phyloP scores from a whole-genome alignment of 2,888 invertebrate species.

The Meteorus colon region DNA sequence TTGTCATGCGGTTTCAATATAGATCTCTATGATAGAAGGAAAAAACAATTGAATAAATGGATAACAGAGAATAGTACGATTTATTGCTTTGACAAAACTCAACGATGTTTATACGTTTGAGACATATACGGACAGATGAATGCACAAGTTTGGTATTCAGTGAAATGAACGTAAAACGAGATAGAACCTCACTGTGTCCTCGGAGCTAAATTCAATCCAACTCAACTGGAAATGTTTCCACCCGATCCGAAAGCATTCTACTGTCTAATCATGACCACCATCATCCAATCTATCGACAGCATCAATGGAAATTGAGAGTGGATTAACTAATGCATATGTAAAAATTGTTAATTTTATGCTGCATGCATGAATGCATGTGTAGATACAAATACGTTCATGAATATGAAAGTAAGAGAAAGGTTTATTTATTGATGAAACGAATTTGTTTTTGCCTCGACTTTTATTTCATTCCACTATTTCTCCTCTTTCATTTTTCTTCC shows the following conservation, averaged over 20 bases:
- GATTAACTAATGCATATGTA: background rate
- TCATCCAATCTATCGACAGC: conserved; percentile 56
- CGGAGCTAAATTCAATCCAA: conserved; percentile 63
- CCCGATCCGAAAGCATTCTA: conserved; percentile 58
- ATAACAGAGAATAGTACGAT: background rate
- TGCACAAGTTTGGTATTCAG: conserved; percentile 34
- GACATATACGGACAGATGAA: background rate
- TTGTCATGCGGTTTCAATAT: background rate
- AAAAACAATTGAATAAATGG: background rate
- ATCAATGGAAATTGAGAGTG: conserved; percentile 23
- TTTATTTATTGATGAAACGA: background rate
- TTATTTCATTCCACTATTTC: background rate
- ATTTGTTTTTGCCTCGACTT: background rate
- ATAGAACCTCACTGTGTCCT: conserved; percentile 47
- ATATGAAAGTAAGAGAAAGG: background rate
- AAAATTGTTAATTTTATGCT: no score
- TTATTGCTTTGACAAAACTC: conserved; percentile 30
- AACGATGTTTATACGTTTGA: background rate
- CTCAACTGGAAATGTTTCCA: conserved; percentile 56
- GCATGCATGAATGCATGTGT: no score
- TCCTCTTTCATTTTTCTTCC: background rate
- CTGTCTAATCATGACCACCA: conserved; percentile 60
- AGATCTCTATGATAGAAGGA: background rate
- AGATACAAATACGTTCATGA: background rate
- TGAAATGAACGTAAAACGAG: conserved; percentile 39